Conservation (phyloP, 1,140 invertebrate species). For the Cyclina sinensis region DNA sequence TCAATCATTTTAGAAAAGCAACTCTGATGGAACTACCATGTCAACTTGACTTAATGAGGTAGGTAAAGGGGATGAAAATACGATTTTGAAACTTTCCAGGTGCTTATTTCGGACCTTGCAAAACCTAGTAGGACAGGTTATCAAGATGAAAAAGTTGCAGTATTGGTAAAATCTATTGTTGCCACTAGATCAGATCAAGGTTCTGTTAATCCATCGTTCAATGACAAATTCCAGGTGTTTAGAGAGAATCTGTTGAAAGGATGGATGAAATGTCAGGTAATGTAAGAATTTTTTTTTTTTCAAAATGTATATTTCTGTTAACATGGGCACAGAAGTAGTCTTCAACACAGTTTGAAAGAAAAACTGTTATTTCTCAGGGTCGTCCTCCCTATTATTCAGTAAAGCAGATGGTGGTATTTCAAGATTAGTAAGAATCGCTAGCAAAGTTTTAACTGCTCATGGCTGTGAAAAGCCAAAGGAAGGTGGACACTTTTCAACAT, state of each 20-base stretch:
- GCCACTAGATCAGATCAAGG: slow-evolving; percentile 66
- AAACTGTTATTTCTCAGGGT: neutral
- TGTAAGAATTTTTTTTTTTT: slow-evolving; percentile 43
- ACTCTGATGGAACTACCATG: too few relatives aligned
- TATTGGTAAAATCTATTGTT: slow-evolving; percentile 23
- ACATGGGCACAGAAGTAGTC: neutral
- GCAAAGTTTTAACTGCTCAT: slow-evolving; percentile 31
- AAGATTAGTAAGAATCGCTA: slow-evolving; percentile 31
- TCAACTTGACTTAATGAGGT: neutral
- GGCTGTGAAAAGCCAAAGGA: slow-evolving; percentile 64
- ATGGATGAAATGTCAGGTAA: neutral
- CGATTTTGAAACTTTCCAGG: neutral
- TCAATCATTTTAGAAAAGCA: too few relatives aligned
- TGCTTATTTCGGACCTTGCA: neutral
- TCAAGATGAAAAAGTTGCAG: too few relatives aligned
- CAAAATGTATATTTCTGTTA: slow-evolving; percentile 43
- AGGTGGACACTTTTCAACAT: slow-evolving; percentile 28
- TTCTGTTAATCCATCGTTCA: slow-evolving; percentile 50
- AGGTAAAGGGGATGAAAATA: neutral
- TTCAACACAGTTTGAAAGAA: neutral
- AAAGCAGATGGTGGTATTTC: slow-evolving; percentile 26
- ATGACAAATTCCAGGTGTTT: neutral
- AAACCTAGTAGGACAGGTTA: too few relatives aligned
- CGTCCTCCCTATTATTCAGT: neutral
- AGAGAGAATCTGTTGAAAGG: slow-evolving; percentile 20